phyloP scores from a whole-genome alignment of 2,113 vertebrate genomes.

The Setophaga kirtlandii region DNA sequence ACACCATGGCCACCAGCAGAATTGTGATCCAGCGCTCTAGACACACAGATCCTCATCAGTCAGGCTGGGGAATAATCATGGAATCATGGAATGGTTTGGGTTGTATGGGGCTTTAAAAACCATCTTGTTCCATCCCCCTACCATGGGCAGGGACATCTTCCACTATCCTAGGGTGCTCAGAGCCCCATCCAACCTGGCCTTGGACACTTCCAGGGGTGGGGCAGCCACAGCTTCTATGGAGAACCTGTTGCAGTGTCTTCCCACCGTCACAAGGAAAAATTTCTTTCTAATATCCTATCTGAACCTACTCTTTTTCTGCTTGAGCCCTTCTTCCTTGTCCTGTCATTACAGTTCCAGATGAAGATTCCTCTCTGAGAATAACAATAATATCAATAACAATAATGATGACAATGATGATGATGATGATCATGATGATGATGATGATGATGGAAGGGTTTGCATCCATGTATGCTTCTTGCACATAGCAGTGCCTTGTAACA shows the following conservation, averaged over 20 bases:
- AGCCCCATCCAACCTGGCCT: neutral
- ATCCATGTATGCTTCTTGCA: fast-evolving
- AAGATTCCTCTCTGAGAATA: neutral
- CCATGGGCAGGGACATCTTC: neutral
- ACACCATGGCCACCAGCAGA: neutral
- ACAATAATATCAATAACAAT: neutral
- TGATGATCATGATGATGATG: neutral
- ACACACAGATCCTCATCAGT: neutral
- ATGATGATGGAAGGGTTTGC: neutral
- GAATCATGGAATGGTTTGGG: neutral
- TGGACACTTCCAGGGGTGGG: neutral
- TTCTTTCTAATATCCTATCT: neutral
- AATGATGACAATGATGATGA: no score
- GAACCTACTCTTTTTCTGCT: neutral
- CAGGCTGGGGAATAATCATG: neutral
- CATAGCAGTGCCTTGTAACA: neutral
- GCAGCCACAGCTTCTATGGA: neutral
- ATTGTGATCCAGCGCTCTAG: neutral
- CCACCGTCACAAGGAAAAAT: neutral
- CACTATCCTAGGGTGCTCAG: neutral
- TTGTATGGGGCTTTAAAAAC: neutral
- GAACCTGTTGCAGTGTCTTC: neutral
- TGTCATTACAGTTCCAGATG: neutral
- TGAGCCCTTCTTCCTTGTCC: neutral
- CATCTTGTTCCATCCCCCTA: fast-evolving